Percentiles rank a stretch among this genome's conserved stretches.
These are phyloP conservation scores for Drosophila parthenogenetica DNA, from an alignment of 2,888 invertebrate genomes.

Conservation along the genomic window DNA sequence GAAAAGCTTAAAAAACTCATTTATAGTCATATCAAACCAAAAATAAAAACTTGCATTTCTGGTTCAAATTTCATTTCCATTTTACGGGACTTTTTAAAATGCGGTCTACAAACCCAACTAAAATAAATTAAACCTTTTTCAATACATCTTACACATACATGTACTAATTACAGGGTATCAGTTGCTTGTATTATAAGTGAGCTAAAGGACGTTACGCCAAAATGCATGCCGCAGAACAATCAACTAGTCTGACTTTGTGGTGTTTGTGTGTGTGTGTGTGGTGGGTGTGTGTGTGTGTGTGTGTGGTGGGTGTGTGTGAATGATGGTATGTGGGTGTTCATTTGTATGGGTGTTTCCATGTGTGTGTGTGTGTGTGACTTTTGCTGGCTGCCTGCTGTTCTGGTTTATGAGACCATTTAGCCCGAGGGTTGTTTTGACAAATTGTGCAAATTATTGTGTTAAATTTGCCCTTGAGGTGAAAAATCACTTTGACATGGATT, in stretches of 20 bases:
- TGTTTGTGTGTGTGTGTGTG: slow-evolving; percentile 18
- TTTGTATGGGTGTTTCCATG: slow-evolving; percentile 22
- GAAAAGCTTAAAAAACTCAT: too few relatives aligned
- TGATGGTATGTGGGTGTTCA: slow-evolving; percentile 14
- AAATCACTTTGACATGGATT: slow-evolving; percentile 77
- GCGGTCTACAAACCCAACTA: too few relatives aligned
- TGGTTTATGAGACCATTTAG: slow-evolving; percentile 76
- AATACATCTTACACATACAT: neutral
- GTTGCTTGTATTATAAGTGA: neutral
- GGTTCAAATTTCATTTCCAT: too few relatives aligned
- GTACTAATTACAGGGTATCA: slow-evolving; percentile 20
- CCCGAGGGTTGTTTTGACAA: slow-evolving; percentile 81
- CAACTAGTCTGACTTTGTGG: slow-evolving; percentile 40
- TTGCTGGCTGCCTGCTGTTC: slow-evolving; percentile 46
- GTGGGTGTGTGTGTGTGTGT: slow-evolving; percentile 20
- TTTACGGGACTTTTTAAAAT: too few relatives aligned
- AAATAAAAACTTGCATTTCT: too few relatives aligned
- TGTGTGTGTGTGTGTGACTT: slow-evolving; percentile 39
- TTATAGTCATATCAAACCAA: too few relatives aligned
- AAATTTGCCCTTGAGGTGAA: slow-evolving; percentile 82
- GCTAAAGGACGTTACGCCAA: slow-evolving; percentile 26
- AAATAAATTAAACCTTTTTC: too few relatives aligned
- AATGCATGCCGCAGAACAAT: slow-evolving; percentile 41
- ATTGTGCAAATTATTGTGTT: slow-evolving; percentile 83
- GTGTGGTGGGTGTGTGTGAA: slow-evolving; percentile 14